Evolutionary conservation across 64 coral and sea anemone species (phyloP), one percentile per base, ranked within the genome.

Genomic region (Porites lutea): DNA sequence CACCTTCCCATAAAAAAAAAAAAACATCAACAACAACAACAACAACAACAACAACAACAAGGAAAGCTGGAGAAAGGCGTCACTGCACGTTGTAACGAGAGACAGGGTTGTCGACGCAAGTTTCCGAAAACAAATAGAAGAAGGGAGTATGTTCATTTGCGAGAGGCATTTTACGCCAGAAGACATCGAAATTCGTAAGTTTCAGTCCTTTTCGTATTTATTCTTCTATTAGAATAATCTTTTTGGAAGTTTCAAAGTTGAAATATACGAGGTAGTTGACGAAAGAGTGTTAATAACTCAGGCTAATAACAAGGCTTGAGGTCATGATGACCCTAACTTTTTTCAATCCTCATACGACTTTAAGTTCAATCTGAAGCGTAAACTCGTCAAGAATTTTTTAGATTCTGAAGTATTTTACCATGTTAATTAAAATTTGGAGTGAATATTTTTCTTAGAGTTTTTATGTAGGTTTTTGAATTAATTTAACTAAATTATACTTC

Each of bases 161-260:
- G 61, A 85, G 67, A 85, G 82, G 59, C 82, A 67, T 85, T 85
- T 85, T 68, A 65, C 19, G 10, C 82, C 82, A 66, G 37, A 85
- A 85, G 82, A 85, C 61, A 85, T 85, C 67, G 60, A 66, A 85
- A 66, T 85, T 85, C 60, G 82, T 85, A 85, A 67, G 82, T 71
- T 67, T 85, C 60, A 66, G 59, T 85, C 10, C 60, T 85, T 85
- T 46, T 85, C 59, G 49, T 85, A 67, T 85, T 85, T 67, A 71
- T 23, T 27, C 68, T 71, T 27, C 1, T 67, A 71, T 71, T 27
- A 27, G 0, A 71, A 71, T 71, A 71, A 23, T 43, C 68, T 71
- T 71, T 71, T 1, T 71, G 19, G 68, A 71, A 71, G 82, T 86
- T 86, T 83, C 68, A 22, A 68, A 86, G 61, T 60, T 68, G 61